phyloP scores from a whole-genome alignment of 2,797 vertebrate genomes.

The Myripristis murdjan region DNA sequence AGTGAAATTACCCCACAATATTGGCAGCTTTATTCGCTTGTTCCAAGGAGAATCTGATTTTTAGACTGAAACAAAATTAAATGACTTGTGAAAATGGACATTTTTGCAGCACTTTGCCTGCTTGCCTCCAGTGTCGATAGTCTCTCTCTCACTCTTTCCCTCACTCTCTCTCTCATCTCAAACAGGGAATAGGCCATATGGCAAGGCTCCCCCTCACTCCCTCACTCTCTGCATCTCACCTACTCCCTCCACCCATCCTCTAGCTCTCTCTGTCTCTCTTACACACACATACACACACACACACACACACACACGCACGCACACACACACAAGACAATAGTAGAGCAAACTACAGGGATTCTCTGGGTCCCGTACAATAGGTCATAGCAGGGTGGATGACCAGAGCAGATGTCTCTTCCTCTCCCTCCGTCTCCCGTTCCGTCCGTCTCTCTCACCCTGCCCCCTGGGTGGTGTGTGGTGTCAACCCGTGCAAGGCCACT shows the following conservation, averaged over 20 bases:
- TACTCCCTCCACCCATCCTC: constrained; percentile 35
- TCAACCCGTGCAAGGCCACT: constrained; percentile 64
- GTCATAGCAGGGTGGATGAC: constrained; percentile 67
- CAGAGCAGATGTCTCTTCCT: constrained; percentile 71
- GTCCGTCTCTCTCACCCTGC: constrained; percentile 16
- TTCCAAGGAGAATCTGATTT: constrained; percentile 32
- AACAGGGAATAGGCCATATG: constrained; percentile 73
- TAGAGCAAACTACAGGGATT: constrained; percentile 56
- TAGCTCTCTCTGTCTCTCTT: too few species aligned
- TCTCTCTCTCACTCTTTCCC: constrained; percentile 13
- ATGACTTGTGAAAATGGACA: constrained; percentile 37
- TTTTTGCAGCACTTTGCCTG: constrained; percentile 34
- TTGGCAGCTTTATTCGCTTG: constrained; percentile 19
- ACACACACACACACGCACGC: too few species aligned
- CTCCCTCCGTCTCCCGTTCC: background rate
- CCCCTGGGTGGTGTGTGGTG: constrained; percentile 40
- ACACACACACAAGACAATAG: constrained; percentile 44
- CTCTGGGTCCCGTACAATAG: constrained; percentile 52
- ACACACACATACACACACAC: constrained; percentile 42
- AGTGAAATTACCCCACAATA: constrained; percentile 38
- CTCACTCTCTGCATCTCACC: constrained; percentile 39
- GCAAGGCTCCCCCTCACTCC: constrained; percentile 63
- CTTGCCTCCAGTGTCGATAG: constrained; percentile 32
- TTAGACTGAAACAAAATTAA: constrained; percentile 35
- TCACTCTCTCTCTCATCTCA: constrained; percentile 39